Evolutionary conservation across 2,113 vertebrate species (phyloP), one percentile per base, ranked within the genome.

Genomic region (Oophaga pumilio): DNA sequence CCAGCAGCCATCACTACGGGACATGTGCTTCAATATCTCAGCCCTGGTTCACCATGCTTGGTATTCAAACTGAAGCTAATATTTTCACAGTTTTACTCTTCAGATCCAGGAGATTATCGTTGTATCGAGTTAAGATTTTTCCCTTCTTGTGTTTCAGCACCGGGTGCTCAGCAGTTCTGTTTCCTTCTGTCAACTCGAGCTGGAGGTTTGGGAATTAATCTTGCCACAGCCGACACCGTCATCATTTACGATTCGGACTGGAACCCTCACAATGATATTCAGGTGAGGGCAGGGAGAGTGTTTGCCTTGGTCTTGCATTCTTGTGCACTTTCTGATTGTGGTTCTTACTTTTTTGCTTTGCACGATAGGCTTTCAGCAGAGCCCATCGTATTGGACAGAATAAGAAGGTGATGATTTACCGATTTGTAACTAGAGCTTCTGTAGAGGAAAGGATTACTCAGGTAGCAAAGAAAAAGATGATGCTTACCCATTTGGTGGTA

Each of bases 401-500:
- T 93, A 97, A 95, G 93, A 99, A 99, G 91, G 98, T 99, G 90
- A 99, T 99, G 98, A 99, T 99, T 88, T 99, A 99, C 91, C 97
- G 98, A 74, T 99, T 99, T 89, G 98, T 99, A 90, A 99, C 98
- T 60, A 97, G 98, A 89, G 98, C 98, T 0, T 99, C 98, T 43
- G 98, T 99, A 89, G 98, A 99, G 89, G 98, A 99, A 90, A 95
- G 98, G 77, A 99, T 99, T 92, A 99, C 98, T 1, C 98, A 99
- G 94, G 98, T 99, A 93, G 98, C 98, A 4, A 99, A 99, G 94
- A 99, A 99, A 92, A 99, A 99, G 91, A 99, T 99, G 98, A 99
- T 99, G 98, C 92, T 99, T 86, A 99, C 98, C 5, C 98, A 99
- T 90, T 93, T 99, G 83, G 98, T 99, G 86, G 98, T 99, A 90